Evolutionary conservation across 1,140 invertebrate species (phyloP).

Genomic region (Cecropterus lyciades): DNA sequence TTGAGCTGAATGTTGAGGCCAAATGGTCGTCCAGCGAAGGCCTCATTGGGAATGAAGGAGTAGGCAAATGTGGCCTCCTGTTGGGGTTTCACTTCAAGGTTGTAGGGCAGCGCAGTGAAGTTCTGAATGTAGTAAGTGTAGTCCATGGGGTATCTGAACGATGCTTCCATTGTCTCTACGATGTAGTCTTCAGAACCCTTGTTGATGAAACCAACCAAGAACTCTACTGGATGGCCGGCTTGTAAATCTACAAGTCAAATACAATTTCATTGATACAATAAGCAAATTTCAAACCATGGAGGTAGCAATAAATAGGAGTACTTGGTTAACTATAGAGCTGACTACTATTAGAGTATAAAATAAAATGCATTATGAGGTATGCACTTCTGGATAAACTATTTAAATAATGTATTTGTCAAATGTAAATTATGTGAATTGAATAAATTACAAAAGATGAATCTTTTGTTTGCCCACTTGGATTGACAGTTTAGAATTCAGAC

Average conservation of each 20-base stretch:
- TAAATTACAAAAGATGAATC: too few relatives aligned
- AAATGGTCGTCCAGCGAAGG: constrained; percentile 97
- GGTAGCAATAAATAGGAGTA: too few relatives aligned
- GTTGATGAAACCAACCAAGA: constrained; percentile 98
- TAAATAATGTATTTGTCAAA: too few relatives aligned
- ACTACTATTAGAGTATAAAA: too few relatives aligned
- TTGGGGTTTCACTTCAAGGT: constrained; percentile 94
- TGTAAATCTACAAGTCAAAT: constrained; percentile 91
- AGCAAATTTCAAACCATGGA: too few relatives aligned
- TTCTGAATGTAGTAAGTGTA: constrained; percentile 99
- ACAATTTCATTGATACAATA: constrained; percentile 34
- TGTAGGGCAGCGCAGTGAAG: constrained; percentile 96
- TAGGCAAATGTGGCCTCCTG: constrained; percentile 98
- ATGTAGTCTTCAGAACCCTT: constrained; percentile 96
- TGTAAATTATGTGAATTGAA: too few relatives aligned
- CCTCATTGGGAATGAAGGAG: constrained; percentile 97
- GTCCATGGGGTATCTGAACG: constrained; percentile 99
- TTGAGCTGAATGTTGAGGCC: constrained; percentile 97
- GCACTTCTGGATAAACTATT: too few relatives aligned
- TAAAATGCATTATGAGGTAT: too few relatives aligned
- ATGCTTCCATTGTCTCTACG: constrained; percentile 97
- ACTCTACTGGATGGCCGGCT: constrained; percentile 96
- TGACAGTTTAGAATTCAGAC: too few relatives aligned
- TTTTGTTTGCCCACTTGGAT: too few relatives aligned
- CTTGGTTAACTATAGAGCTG: too few relatives aligned